phyloP scores from a whole-genome alignment of 2,797 vertebrate genomes.

The Enteromius afrohamiltoni region DNA sequence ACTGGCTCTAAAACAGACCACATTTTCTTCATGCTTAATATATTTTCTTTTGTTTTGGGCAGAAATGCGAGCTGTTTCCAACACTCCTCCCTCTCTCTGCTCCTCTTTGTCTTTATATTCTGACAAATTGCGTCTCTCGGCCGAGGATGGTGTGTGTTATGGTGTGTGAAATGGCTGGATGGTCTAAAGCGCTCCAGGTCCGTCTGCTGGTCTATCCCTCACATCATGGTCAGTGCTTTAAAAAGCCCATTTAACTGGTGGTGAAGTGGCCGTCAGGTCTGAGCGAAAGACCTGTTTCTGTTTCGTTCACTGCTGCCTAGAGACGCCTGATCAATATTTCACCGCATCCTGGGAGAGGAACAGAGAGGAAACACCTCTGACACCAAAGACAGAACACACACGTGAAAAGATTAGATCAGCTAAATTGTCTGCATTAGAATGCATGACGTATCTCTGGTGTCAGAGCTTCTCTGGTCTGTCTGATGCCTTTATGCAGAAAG shows the following conservation, averaged over 20 bases:
- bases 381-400: background rate
- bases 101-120: constrained; percentile 9
- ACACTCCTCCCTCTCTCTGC: background rate
- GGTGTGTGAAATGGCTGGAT: constrained; percentile 51
- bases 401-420: background rate
- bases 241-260: constrained; percentile 7
- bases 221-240: constrained; percentile 4
- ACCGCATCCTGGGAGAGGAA: background rate
- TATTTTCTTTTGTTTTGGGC: background rate
- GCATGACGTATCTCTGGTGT: background rate
- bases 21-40: background rate
- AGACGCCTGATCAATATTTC: background rate
- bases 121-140: constrained; percentile 13
- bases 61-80: background rate
- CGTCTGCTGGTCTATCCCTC: constrained; percentile 17
- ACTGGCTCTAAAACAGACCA: too few relatives aligned
- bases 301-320: background rate
- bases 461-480: constrained; percentile 4
- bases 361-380: background rate
- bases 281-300: background rate
- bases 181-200: constrained; percentile 16
- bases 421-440: background rate
- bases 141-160: constrained; percentile 14
- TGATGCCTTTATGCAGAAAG: background rate
- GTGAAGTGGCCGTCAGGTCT: background rate